Evolutionary conservation across 2,888 invertebrate species (phyloP).

Genomic region (Dilophus febrilis): DNA sequence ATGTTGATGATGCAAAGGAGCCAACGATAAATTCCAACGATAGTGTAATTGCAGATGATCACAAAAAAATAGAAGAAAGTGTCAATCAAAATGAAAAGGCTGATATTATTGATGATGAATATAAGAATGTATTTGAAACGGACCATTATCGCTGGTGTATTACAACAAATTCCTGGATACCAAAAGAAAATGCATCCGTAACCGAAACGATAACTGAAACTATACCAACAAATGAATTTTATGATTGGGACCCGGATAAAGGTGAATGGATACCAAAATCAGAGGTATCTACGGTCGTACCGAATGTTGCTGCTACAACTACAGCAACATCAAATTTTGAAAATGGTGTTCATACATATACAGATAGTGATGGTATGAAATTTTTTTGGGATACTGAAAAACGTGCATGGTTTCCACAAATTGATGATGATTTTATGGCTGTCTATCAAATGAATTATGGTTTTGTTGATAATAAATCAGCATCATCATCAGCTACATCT

Average conservation of each 20-base stretch:
- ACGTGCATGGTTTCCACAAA: slow-evolving; percentile 91
- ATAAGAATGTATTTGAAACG: slow-evolving; percentile 21
- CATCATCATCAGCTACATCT: slow-evolving; percentile 8
- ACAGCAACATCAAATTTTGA: slow-evolving; percentile 47
- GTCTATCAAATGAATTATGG: slow-evolving; percentile 92
- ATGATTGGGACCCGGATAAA: slow-evolving; percentile 41
- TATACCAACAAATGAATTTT: slow-evolving; percentile 31
- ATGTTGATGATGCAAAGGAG: slow-evolving; percentile 57
- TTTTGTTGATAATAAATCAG: slow-evolving; percentile 45
- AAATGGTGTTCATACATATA: slow-evolving; percentile 61
- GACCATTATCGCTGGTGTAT: slow-evolving; percentile 27
- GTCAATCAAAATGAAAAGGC: slow-evolving; percentile 17
- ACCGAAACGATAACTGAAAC: slow-evolving; percentile 19
- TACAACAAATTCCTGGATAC: slow-evolving; percentile 33
- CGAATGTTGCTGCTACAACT: background rate
- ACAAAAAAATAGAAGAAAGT: no score
- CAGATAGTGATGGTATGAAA: slow-evolving; percentile 71
- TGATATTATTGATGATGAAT: background rate
- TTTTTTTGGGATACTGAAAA: slow-evolving; percentile 84
- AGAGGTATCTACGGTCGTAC: no score
- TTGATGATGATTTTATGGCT: slow-evolving; percentile 93
- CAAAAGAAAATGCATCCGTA: slow-evolving; percentile 20
- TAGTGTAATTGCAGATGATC: no score
- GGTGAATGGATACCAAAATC: slow-evolving; percentile 37
- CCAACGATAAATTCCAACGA: slow-evolving; percentile 46